A percentile compares a stretch with the other conserved stretches of the same genome.
phyloP scores from a whole-genome alignment of 2,797 vertebrate species.

The Liparis tanakae region DNA sequence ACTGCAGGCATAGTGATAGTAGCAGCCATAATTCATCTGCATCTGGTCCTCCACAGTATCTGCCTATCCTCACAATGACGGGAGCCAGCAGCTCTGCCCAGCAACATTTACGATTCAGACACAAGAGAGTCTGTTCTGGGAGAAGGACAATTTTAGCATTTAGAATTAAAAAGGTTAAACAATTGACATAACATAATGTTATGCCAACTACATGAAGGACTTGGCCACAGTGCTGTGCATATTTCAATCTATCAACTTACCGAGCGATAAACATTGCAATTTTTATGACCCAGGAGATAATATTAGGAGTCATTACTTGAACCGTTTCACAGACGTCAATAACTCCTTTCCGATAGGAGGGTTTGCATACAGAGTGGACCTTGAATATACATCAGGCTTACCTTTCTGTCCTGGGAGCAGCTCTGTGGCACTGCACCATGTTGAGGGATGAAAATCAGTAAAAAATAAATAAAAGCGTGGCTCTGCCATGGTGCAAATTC shows the following conservation, averaged over 20 bases:
- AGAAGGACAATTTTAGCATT: neutral
- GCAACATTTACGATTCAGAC: neutral
- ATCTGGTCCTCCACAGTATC: neutral
- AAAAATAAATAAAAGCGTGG: neutral
- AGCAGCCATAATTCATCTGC: neutral
- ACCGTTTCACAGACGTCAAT: neutral
- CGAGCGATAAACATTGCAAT: neutral
- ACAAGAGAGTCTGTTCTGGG: neutral
- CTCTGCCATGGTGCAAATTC: neutral
- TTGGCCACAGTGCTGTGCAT: neutral
- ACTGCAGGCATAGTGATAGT: neutral
- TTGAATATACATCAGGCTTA: neutral
- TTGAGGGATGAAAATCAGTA: slow-evolving; percentile 19
- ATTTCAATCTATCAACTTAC: neutral
- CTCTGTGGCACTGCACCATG: slow-evolving; percentile 11
- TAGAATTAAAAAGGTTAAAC: neutral
- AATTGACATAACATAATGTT: no score
- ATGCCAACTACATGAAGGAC: neutral
- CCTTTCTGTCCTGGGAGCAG: slow-evolving; percentile 10
- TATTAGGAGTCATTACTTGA: neutral
- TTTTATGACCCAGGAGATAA: slow-evolving; percentile 1
- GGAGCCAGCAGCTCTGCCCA: neutral
- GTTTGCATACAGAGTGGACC: slow-evolving; percentile 8
- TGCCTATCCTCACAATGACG: neutral
- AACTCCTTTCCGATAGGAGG: neutral